These are phyloP conservation scores for Lasioglossum leucozonium DNA, from an alignment of 2,888 invertebrate species.

Conservation along the genomic window DNA sequence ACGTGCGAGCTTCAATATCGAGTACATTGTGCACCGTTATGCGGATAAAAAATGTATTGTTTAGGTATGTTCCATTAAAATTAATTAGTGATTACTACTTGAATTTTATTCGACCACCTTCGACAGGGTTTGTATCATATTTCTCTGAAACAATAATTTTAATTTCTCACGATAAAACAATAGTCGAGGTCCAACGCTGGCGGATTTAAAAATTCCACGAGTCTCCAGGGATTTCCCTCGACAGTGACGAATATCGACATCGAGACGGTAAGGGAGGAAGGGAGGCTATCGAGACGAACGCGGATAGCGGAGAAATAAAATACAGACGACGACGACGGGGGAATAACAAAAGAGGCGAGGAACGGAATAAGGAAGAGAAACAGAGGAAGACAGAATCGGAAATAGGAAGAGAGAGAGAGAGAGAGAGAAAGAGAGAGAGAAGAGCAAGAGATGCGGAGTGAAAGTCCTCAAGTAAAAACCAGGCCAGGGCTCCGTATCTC, in stretches of 20 bases:
- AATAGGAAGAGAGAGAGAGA: background rate
- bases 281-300: background rate
- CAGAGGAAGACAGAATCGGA: background rate
- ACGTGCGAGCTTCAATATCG: background rate
- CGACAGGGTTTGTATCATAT: background rate
- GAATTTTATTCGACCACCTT: background rate
- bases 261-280: background rate
- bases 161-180: background rate
- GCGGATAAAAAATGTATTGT: background rate
- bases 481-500: conserved; percentile 80
- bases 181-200: background rate
- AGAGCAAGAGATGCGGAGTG: conserved; percentile 73
- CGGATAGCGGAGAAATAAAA: background rate
- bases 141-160: background rate
- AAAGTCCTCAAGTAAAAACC: conserved; percentile 79
- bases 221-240: background rate
- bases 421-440: conserved; percentile 36
- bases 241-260: background rate
- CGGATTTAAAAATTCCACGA: background rate
- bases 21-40: background rate
- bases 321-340: background rate
- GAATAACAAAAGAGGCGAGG: conserved; percentile 40
- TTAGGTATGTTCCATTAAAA: background rate
- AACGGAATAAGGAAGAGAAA: conserved; percentile 38
- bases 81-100: background rate